Percentiles rank a stretch among this genome's conserved stretches.
phyloP scores from a whole-genome alignment of 2,797 vertebrate species.

The Euthynnus affinis region DNA sequence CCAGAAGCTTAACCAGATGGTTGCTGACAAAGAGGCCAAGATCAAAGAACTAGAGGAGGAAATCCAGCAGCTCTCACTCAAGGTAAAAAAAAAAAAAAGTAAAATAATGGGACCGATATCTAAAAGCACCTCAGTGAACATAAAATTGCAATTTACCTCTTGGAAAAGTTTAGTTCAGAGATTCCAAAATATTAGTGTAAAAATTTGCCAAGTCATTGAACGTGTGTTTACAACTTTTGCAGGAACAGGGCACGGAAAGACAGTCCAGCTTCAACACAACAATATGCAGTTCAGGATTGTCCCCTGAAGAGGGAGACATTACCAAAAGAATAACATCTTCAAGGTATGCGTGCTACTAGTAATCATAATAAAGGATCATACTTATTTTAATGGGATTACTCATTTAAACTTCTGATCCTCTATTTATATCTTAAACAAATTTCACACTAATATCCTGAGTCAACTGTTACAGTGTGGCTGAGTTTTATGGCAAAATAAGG shows the following conservation, averaged over 20 bases:
- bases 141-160: neutral
- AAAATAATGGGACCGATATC: neutral
- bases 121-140: neutral
- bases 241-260: constrained; percentile 59
- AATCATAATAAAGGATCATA: neutral
- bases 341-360: constrained; percentile 76
- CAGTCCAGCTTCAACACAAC: constrained; percentile 38
- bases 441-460: neutral
- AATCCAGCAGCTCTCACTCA: constrained; percentile 75
- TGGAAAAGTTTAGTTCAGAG: neutral
- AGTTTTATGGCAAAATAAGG: neutral
- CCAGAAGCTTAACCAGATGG: constrained; percentile 83
- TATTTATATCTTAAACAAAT: neutral
- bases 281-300: constrained; percentile 54
- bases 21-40: constrained; percentile 86
- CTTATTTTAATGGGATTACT: constrained; percentile 3
- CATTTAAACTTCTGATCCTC: neutral
- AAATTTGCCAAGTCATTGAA: constrained; percentile 9
- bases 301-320: constrained; percentile 75
- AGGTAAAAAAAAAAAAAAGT: constrained; percentile 74
- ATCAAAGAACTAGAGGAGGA: constrained; percentile 87
- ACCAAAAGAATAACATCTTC: constrained; percentile 68
- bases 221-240: constrained; percentile 28
- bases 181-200: neutral
- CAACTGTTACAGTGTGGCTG: constrained; percentile 4